Conservation (phyloP, 2,113 vertebrate genomes). For the Peromyscus californicus region DNA sequence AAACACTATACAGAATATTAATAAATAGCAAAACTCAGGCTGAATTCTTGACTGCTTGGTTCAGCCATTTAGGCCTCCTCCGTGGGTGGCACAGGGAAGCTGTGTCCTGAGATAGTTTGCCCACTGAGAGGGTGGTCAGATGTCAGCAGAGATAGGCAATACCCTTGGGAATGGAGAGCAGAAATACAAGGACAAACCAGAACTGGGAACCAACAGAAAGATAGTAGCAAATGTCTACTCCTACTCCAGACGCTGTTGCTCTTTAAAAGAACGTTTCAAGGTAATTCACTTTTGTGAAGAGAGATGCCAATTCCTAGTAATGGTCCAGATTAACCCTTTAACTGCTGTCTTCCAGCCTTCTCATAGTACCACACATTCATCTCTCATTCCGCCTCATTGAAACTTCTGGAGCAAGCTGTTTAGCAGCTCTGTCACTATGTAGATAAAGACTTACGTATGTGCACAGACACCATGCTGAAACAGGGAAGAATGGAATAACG, state of each 20-base stretch:
- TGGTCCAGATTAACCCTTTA: neutral
- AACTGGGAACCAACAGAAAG: neutral
- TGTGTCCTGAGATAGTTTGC: neutral
- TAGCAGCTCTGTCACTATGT: neutral
- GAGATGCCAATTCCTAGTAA: neutral
- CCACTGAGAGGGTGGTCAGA: neutral
- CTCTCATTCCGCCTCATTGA: neutral
- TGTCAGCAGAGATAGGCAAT: neutral
- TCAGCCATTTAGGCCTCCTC: neutral
- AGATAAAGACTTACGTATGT: too few species aligned
- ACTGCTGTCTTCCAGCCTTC: neutral
- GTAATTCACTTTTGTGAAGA: neutral
- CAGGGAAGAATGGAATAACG: neutral
- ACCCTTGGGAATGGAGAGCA: neutral
- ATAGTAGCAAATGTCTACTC: neutral
- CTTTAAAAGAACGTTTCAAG: neutral
- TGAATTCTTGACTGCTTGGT: neutral
- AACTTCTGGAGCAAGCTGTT: neutral
- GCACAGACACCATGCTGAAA: neutral
- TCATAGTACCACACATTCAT: neutral
- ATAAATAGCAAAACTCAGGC: neutral
- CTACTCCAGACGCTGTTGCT: neutral
- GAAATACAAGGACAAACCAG: neutral
- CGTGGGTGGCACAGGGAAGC: neutral
- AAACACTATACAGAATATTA: neutral